Percentiles rank a stretch among this genome's conserved stretches.
Evolutionary conservation across 1,140 invertebrate species (phyloP).

Genomic region (Lycorma delicatula): DNA sequence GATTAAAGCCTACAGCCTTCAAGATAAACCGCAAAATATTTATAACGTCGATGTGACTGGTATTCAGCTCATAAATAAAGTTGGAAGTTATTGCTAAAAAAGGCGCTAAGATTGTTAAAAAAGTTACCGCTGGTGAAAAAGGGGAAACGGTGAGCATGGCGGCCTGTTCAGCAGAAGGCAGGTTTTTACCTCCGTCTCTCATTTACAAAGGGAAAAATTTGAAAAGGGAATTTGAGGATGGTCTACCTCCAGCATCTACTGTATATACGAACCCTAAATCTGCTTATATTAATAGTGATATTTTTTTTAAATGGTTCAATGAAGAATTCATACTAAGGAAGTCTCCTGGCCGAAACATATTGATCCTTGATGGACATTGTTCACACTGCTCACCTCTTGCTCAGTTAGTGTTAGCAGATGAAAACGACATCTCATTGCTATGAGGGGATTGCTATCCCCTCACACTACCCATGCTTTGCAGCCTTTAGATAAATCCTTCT

Average conservation of each 20-base stretch:
- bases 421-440: slow-evolving; percentile 29
- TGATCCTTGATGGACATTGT: slow-evolving; percentile 26
- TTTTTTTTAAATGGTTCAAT: slow-evolving; percentile 36
- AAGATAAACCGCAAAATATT: slow-evolving; percentile 27
- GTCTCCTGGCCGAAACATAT: slow-evolving; percentile 22
- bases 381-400: slow-evolving; percentile 24
- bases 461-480: slow-evolving; percentile 33
- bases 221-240: slow-evolving; percentile 28
- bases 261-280: slow-evolving; percentile 36
- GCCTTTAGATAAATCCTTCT: slow-evolving; percentile 30
- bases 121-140: slow-evolving; percentile 25
- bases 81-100: slow-evolving; percentile 24
- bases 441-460: slow-evolving; percentile 30
- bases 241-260: slow-evolving; percentile 27
- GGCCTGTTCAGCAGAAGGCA: slow-evolving; percentile 23
- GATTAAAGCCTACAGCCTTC: slow-evolving; percentile 22
- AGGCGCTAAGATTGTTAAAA: slow-evolving; percentile 22
- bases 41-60: slow-evolving; percentile 31
- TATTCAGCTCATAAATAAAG: slow-evolving; percentile 31
- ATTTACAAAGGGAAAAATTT: slow-evolving; percentile 27
- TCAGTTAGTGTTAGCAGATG: slow-evolving; percentile 24
- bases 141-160: slow-evolving; percentile 29
- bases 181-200: slow-evolving; percentile 24
- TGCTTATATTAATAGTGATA: slow-evolving; percentile 32
- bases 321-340: slow-evolving; percentile 33